Evolutionary conservation across 2,888 invertebrate genomes (phyloP).

Genomic region (Lepidocyrtinus sp.): DNA sequence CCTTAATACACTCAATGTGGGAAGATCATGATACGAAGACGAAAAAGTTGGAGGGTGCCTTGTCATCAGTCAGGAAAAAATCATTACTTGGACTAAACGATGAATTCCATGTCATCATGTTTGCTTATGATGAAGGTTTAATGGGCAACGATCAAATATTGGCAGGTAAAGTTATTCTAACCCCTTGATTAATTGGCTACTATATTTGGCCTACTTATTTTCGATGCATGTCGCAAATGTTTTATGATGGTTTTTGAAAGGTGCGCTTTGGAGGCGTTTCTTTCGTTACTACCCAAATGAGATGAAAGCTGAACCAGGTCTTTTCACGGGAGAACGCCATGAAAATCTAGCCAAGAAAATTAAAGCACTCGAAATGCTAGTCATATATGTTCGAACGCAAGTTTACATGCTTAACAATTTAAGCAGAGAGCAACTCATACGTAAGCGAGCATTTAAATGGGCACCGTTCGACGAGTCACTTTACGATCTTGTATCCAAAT

Average conservation of each 20-base stretch:
- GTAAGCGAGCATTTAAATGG: slow-evolving; percentile 77
- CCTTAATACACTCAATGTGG: slow-evolving; percentile 87
- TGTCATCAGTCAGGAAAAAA: slow-evolving; percentile 77
- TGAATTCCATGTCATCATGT: slow-evolving; percentile 87
- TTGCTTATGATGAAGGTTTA: slow-evolving; percentile 91
- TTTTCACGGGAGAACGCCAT: slow-evolving; percentile 15
- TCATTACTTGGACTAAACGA: slow-evolving; percentile 81
- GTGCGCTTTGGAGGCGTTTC: slow-evolving; percentile 88
- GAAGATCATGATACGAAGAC: slow-evolving; percentile 82
- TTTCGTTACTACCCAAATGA: too few species aligned
- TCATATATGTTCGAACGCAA: slow-evolving; percentile 65
- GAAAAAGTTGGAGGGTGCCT: slow-evolving; percentile 82
- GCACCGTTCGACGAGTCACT: slow-evolving; percentile 72
- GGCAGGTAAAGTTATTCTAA: slow-evolving; percentile 76
- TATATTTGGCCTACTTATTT: not conserved
- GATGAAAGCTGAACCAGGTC: not conserved
- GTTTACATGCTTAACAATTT: slow-evolving; percentile 74
- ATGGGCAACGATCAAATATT: slow-evolving; percentile 82
- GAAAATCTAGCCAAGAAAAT: slow-evolving; percentile 58
- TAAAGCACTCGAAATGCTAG: slow-evolving; percentile 69
- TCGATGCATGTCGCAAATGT: not conserved
- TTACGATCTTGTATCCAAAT: slow-evolving; percentile 38
- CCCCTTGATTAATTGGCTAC: not conserved
- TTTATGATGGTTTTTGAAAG: slow-evolving; percentile 69
- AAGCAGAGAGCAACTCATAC: slow-evolving; percentile 76